Percentiles rank a stretch among this genome's conserved stretches.
phyloP scores from a whole-genome alignment of 2,797 vertebrate species.

The Streptopelia turtur region DNA sequence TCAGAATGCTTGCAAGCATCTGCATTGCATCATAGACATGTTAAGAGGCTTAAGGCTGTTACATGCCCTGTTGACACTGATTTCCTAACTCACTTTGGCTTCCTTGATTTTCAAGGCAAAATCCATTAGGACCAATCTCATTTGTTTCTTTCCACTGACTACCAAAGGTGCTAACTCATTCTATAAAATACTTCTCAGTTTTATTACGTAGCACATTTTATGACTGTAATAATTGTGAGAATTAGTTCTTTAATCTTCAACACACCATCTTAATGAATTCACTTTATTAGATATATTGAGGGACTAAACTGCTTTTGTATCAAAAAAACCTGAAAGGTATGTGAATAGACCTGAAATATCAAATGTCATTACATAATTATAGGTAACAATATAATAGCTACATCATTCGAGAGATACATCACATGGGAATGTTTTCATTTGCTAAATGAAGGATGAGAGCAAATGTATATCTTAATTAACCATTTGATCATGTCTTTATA shows the following conservation, averaged over 20 bases:
- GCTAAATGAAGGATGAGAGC: not conserved
- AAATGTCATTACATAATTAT: not conserved
- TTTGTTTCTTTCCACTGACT: conserved; percentile 10
- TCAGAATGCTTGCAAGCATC: not conserved
- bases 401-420: not conserved
- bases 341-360: not conserved
- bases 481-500: not conserved
- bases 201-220: conserved; percentile 24
- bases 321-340: not conserved
- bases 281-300: not conserved
- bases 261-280: conserved; percentile 18
- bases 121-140: not conserved
- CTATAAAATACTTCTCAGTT: conserved; percentile 6
- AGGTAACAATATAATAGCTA: not conserved
- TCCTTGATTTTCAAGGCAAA: conserved; percentile 3
- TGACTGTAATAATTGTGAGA: conserved; percentile 29
- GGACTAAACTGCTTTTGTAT: not conserved
- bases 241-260: conserved; percentile 44
- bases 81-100: not conserved
- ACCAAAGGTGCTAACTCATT: not conserved
- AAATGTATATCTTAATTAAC: not conserved
- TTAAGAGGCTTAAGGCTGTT: not conserved
- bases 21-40: accelerated
- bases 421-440: not conserved
- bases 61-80: not conserved